phyloP scores from a whole-genome alignment of 35 echinoderm and acorn worm species.

The Ophioderma brevispina region DNA sequence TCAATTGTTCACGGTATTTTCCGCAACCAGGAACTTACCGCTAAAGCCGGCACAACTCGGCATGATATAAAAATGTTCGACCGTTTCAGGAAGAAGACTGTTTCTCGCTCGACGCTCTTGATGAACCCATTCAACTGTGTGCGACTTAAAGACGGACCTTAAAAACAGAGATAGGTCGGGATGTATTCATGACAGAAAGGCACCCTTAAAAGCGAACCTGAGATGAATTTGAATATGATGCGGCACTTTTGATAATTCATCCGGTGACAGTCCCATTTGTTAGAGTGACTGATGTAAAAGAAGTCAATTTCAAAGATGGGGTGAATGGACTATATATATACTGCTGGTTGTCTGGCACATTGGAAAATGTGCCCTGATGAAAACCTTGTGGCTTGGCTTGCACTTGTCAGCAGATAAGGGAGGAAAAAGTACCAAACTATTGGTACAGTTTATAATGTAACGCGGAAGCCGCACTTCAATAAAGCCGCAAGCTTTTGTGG shows the following conservation, averaged over 20 bases:
- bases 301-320: background rate
- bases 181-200: background rate
- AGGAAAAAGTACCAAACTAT: background rate
- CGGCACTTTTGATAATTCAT: background rate
- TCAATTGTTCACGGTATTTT: too few relatives aligned
- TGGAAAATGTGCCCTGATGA: background rate
- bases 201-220: background rate
- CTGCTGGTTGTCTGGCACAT: background rate
- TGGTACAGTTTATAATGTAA: background rate
- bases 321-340: background rate
- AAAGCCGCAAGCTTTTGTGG: background rate
- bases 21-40: too few relatives aligned
- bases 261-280: background rate
- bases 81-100: background rate
- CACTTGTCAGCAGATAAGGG: background rate
- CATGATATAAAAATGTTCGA: background rate
- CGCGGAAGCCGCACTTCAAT: background rate
- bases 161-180: background rate
- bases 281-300: background rate
- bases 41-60: background rate
- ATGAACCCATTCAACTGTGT: background rate
- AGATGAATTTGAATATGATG: background rate
- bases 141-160: background rate
- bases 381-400: background rate
- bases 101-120: background rate